Percentiles rank a stretch among this genome's conserved stretches.
Conservation (phyloP, 1,140 invertebrate genomes). For the Druon quercuslanigerum region DNA sequence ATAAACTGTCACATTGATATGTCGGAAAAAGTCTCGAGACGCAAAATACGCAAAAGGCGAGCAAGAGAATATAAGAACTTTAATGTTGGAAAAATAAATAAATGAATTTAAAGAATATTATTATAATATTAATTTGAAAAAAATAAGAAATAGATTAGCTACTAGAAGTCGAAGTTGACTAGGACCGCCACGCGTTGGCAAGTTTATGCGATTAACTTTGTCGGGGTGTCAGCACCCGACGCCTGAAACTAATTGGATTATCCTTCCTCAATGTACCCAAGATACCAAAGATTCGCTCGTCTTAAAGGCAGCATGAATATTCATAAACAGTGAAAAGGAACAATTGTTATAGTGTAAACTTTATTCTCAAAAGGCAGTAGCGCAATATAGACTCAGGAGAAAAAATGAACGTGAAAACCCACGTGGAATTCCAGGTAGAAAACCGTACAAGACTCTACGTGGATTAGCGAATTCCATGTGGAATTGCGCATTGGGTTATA, state of each 20-base stretch:
- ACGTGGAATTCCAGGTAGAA: no score
- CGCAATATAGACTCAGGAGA: background rate
- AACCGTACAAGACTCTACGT: no score
- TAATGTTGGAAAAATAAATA: no score
- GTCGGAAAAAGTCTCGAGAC: no score
- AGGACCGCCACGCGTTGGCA: constrained; percentile 37
- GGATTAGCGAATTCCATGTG: no score
- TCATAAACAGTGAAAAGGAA: constrained; percentile 49
- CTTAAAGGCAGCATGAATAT: constrained; percentile 66
- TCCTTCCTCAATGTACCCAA: constrained; percentile 58
- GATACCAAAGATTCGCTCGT: constrained; percentile 49
- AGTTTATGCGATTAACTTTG: constrained; percentile 55
- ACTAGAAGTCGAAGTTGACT: background rate
- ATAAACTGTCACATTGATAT: no score
- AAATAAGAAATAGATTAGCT: background rate
- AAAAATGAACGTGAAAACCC: no score
- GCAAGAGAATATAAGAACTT: no score
- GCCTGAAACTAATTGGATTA: constrained; percentile 58
- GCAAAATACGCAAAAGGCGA: no score
- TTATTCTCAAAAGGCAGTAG: background rate
- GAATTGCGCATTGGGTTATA: no score
- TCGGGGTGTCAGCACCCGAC: constrained; percentile 53
- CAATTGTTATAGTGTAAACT: background rate
- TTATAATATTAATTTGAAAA: no score
- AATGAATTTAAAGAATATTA: no score